Base-by-base conservation (phyloP, 2,797 vertebrate genomes). In the Crypturellus tataupa region DNA sequence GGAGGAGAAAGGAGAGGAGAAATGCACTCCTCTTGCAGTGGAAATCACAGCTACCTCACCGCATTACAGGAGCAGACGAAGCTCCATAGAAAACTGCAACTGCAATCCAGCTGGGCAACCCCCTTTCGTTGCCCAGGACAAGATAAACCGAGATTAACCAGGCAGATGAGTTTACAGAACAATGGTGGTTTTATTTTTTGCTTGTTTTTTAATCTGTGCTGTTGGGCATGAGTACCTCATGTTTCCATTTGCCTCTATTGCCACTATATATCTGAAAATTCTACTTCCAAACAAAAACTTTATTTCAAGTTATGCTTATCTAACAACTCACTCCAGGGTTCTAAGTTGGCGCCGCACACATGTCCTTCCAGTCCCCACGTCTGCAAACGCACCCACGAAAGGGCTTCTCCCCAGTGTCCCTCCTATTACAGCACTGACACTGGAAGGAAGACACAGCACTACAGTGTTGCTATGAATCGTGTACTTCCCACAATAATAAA, bases 1-100 rank as follows among this genome's bases (percentile, higher is more conserved):
- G 78, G 49, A 79, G 92, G 65, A 81, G 87, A 92, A 83, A 93
- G 40, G 63, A 65, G 63, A 65, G 27, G 31, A 65, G 44, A 42
- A 65, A 42, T 31, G n/a, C 12, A 23, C 20, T 42, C 63, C 63
- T 31, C 12, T 44, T 20, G 23, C 37, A 44, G 63, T 20, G 29
- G 4, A 29, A 42, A 18, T 9, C 29, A 44, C 42, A 21, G 11
- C 19, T 44, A n/a, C 19, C 9, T 44, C 8, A 15, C 13, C 20
- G 29, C 31, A 20, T 42, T 42, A n/a, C 19, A 65, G 63, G 31
- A 65, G 44, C 40, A n/a, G 31, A 42, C 21, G 63, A n/a, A 44
- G 29, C 29, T 42, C 18, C 42, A 21, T 11, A n/a, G 31, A 31
- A 44, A n/a, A 65, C 42, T 9, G 7, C 42, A 65, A 44, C 31